phyloP scores from a whole-genome alignment of 2,113 vertebrate genomes.

The Passer montanus region DNA sequence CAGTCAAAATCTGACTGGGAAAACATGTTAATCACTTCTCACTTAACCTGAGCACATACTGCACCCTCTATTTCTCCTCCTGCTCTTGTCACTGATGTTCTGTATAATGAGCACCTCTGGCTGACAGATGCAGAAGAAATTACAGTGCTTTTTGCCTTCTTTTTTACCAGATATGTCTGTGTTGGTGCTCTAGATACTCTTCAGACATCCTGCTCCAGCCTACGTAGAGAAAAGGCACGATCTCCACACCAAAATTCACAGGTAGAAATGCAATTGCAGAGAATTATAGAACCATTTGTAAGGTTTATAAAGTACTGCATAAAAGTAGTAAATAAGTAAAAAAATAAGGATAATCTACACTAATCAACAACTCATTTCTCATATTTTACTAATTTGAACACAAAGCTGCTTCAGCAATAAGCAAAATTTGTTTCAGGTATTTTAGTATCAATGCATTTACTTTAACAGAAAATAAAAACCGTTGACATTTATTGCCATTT shows the following conservation, averaged over 20 bases:
- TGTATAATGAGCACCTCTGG: not conserved
- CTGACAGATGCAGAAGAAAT: not conserved
- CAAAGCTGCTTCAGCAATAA: not conserved
- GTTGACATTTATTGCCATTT: not conserved
- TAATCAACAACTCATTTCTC: not conserved
- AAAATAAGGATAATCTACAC: not conserved
- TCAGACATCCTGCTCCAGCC: not conserved
- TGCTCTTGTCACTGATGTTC: not conserved
- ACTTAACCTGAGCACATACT: not conserved
- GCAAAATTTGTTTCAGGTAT: not conserved
- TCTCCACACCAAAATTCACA: not conserved
- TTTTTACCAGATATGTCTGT: not conserved
- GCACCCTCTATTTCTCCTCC: not conserved
- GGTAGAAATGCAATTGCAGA: not conserved
- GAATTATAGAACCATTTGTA: not conserved
- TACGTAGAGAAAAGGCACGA: not conserved
- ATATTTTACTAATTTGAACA: not conserved
- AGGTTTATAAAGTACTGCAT: not conserved
- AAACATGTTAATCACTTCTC: not conserved
- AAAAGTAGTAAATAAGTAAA: not conserved
- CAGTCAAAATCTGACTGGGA: not conserved
- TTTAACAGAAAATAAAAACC: not conserved
- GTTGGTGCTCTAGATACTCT: not conserved
- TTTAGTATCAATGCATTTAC: not conserved
- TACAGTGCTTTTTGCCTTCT: not conserved